phyloP scores from a whole-genome alignment of 2,113 vertebrate species.

The Python bivittatus region DNA sequence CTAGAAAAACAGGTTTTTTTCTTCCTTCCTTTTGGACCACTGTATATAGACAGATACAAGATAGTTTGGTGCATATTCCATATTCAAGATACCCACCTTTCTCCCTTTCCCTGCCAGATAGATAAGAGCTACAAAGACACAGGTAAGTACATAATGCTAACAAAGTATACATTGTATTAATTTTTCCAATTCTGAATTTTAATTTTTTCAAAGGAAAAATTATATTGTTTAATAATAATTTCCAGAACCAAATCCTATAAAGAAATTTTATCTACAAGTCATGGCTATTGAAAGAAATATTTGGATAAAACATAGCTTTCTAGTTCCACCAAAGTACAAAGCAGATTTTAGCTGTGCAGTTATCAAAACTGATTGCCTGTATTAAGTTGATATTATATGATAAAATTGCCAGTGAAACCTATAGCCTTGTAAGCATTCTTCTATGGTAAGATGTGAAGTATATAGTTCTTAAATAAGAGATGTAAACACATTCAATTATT shows the following conservation, averaged over 20 bases:
- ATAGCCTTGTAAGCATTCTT: not conserved
- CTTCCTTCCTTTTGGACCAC: constrained; percentile 47
- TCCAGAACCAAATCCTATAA: not conserved
- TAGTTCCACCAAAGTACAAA: not conserved
- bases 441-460: not conserved
- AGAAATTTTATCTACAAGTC: not conserved
- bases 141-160: constrained; percentile 71
- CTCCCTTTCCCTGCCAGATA: constrained; percentile 40
- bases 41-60: constrained; percentile 37
- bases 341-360: not conserved
- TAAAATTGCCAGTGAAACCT: not conserved
- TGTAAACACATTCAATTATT: not conserved
- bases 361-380: not conserved
- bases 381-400: not conserved
- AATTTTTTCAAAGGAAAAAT: not conserved
- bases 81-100: constrained; percentile 44
- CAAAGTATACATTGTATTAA: not conserved
- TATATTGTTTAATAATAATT: not conserved
- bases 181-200: constrained; percentile 16
- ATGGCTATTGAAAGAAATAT: not conserved
- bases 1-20: constrained; percentile 47
- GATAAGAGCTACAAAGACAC: constrained; percentile 46
- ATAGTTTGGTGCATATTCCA: constrained; percentile 16
- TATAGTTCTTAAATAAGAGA: not conserved
- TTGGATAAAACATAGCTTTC: not conserved